Percentiles rank a stretch among this genome's conserved stretches.
Conservation (phyloP, 2,113 vertebrate species). For the Malurus elegans region DNA sequence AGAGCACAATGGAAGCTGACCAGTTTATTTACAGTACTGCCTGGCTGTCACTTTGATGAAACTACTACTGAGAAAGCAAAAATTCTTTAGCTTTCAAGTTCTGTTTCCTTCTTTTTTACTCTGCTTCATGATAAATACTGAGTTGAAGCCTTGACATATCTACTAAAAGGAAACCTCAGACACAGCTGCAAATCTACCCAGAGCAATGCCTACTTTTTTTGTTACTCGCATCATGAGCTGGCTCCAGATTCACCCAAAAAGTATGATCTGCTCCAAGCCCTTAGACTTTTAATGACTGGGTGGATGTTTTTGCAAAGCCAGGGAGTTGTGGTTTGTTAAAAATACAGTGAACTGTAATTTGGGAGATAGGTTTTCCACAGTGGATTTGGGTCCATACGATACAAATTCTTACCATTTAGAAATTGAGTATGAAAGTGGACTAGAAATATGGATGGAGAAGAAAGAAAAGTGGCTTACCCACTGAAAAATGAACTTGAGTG, state of each 20-base stretch:
- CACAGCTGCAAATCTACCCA: neutral
- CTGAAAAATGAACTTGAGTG: neutral
- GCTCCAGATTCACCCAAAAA: neutral
- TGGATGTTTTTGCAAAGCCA: slow-evolving; percentile 41
- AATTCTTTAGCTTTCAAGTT: slow-evolving; percentile 21
- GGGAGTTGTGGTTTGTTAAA: slow-evolving; percentile 43
- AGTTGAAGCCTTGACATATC: neutral
- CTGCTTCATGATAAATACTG: neutral
- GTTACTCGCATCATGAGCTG: neutral
- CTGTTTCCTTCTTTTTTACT: neutral
- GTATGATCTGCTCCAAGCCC: neutral
- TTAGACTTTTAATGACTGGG: slow-evolving; percentile 59
- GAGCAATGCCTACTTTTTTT: neutral
- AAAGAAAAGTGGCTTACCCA: neutral
- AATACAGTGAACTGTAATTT: slow-evolving; percentile 64
- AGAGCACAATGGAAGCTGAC: slow-evolving; percentile 32
- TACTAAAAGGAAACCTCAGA: neutral
- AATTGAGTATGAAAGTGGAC: slow-evolving; percentile 11
- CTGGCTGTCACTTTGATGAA: slow-evolving; percentile 35
- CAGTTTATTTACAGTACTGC: slow-evolving; percentile 44
- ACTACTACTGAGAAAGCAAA: slow-evolving; percentile 7
- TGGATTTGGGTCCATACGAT: neutral
- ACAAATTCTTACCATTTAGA: neutral
- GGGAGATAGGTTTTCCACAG: slow-evolving; percentile 21
- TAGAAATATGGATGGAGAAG: slow-evolving; percentile 6